phyloP scores from a whole-genome alignment of 2,888 invertebrate species.

The Pteria penguin region DNA sequence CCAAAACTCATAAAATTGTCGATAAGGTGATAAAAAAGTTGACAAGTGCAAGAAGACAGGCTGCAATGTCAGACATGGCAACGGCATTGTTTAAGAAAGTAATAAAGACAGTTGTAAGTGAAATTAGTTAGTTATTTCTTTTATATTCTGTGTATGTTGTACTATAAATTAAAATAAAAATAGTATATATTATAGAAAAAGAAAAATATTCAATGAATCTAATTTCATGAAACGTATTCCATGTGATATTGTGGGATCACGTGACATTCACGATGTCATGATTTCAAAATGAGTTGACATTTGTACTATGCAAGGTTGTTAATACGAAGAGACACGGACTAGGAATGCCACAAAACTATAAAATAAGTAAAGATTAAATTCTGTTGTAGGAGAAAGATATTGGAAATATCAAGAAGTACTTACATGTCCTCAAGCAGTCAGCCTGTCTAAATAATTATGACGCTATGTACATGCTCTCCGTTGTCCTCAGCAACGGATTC shows the following conservation, averaged over 20 bases:
- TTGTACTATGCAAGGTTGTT: no score
- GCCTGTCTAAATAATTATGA: conserved; percentile 75
- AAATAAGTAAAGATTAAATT: no score
- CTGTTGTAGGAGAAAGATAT: conserved; percentile 57
- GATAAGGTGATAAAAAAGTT: conserved; percentile 8
- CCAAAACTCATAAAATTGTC: conserved; percentile 15
- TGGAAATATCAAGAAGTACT: conserved; percentile 48
- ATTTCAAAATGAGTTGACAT: no score
- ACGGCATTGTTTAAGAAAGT: conserved; percentile 50
- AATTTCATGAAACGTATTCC: no score
- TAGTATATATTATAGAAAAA: not conserved
- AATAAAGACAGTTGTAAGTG: conserved; percentile 53
- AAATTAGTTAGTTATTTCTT: not conserved
- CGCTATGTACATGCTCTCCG: conserved; percentile 75
- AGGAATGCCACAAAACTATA: no score
- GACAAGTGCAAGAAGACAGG: not conserved
- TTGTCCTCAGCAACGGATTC: conserved; percentile 75
- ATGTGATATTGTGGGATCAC: no score
- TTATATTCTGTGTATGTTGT: no score
- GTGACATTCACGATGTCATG: no score
- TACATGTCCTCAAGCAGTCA: conserved; percentile 70
- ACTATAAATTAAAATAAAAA: not conserved
- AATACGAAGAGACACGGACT: no score
- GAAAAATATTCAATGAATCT: no score
- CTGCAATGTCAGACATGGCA: conserved; percentile 32